These are phyloP conservation scores for Microcaecilia unicolor DNA, from an alignment of 2,797 vertebrate genomes.

Conservation along the genomic window DNA sequence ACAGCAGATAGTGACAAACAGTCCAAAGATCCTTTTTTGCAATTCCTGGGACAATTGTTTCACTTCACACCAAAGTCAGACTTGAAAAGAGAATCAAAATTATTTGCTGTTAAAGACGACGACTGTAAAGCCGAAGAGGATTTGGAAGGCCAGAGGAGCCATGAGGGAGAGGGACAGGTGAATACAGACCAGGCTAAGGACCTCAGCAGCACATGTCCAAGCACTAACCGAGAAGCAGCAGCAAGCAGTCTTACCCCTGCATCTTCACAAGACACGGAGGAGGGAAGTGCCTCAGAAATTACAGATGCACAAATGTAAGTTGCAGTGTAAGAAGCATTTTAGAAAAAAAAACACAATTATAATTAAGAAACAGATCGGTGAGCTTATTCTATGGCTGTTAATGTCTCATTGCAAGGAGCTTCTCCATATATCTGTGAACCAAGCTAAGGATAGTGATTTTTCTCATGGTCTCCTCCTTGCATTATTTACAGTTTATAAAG, in stretches of 20 bases:
- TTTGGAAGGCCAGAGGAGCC: slow-evolving; percentile 4
- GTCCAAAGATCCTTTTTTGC: slow-evolving; percentile 57
- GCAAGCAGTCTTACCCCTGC: slow-evolving; percentile 14
- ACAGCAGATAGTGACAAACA: slow-evolving; percentile 40
- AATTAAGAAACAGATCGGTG: no score
- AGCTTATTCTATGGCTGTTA: no score
- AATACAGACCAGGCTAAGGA: not conserved
- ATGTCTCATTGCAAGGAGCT: no score
- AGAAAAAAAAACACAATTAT: no score
- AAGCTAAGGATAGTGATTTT: no score
- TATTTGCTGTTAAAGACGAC: slow-evolving; percentile 30
- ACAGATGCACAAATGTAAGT: slow-evolving; percentile 41
- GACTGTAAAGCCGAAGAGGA: slow-evolving; percentile 32
- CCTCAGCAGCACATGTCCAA: no score
- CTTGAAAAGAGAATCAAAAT: slow-evolving; percentile 39
- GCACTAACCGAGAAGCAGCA: not conserved
- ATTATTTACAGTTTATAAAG: no score
- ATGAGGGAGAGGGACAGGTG: not conserved
- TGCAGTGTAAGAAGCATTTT: no score
- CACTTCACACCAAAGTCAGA: slow-evolving; percentile 53
- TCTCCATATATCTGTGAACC: no score
- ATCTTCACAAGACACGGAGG: slow-evolving; percentile 15
- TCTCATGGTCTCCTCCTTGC: no score
- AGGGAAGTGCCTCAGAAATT: slow-evolving; percentile 24
- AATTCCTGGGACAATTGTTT: slow-evolving; percentile 64